A percentile compares a stretch with the other conserved stretches of the same genome.
These are phyloP conservation scores for Drosophila quadrilineata DNA, from an alignment of 1,140 invertebrate species.

Conservation along the genomic window DNA sequence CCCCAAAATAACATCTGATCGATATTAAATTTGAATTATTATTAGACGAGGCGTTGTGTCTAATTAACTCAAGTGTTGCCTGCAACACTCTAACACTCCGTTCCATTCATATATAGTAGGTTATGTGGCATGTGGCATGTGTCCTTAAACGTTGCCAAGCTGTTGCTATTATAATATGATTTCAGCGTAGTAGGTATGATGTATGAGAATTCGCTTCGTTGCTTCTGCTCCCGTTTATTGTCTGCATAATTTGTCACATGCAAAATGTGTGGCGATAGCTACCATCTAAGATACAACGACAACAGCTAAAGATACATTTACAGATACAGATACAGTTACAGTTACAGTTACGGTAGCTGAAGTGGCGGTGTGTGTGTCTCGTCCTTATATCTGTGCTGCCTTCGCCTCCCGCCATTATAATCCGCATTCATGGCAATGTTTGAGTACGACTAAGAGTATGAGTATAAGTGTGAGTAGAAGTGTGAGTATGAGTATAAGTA, in stretches of 20 bases:
- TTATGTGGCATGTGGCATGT: background rate
- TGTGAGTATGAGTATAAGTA: conserved; percentile 2
- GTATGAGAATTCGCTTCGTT: background rate
- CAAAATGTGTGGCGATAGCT: conserved; percentile 38
- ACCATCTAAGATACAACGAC: conserved; percentile 18
- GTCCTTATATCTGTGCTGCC: background rate
- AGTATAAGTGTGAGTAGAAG: conserved; percentile 15
- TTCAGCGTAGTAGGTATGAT: background rate
- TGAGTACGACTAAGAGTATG: conserved; percentile 9
- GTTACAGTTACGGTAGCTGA: conserved; percentile 15
- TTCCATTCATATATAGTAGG: too few species aligned
- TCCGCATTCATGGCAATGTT: conserved; percentile 55
- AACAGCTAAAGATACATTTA: conserved; percentile 9
- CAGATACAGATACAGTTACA: conserved; percentile 4
- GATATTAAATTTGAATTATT: conserved; percentile 55
- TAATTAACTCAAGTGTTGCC: conserved; percentile 37
- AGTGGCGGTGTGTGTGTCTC: conserved; percentile 1
- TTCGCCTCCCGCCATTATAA: conserved; percentile 46
- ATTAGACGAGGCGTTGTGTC: conserved; percentile 26
- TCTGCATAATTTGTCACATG: conserved; percentile 59
- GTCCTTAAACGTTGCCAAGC: conserved; percentile 19
- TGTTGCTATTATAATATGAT: background rate
- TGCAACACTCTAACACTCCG: too few species aligned
- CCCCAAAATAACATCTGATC: conserved; percentile 8
- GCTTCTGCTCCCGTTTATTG: conserved; percentile 15